A percentile compares a stretch with the other conserved stretches of the same genome.
phyloP scores from a whole-genome alignment of 2,797 vertebrate genomes.

The Botia kubotai region DNA sequence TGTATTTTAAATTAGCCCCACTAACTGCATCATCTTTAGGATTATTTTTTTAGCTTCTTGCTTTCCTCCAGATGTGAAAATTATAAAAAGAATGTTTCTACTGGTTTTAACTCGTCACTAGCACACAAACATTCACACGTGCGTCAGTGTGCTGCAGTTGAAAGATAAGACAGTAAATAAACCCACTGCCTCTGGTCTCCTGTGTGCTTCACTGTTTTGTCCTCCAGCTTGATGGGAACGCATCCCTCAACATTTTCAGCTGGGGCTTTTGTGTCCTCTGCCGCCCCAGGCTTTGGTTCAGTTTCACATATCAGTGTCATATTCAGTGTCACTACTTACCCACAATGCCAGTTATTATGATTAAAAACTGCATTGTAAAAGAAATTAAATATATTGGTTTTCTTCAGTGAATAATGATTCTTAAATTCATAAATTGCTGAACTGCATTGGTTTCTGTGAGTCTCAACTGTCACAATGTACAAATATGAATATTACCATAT shows the following conservation, averaged over 20 bases:
- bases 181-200: slow-evolving; percentile 38
- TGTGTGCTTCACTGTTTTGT: slow-evolving; percentile 52
- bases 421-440: no score
- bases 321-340: slow-evolving; percentile 19
- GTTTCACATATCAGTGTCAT: slow-evolving; percentile 28
- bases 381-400: neutral
- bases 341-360: slow-evolving; percentile 11
- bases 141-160: slow-evolving; percentile 29
- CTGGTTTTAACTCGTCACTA: neutral
- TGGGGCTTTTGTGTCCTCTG: slow-evolving; percentile 40
- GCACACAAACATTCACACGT: neutral
- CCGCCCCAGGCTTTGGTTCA: slow-evolving; percentile 49
- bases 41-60: neutral
- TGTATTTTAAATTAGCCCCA: neutral
- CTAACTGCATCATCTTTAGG: neutral
- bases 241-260: slow-evolving; percentile 45
- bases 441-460: no score
- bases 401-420: neutral
- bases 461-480: no score
- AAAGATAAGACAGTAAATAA: slow-evolving; percentile 45
- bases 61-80: slow-evolving; percentile 2
- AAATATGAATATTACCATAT: neutral
- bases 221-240: slow-evolving; percentile 50
- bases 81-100: neutral
- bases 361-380: neutral